phyloP scores from a whole-genome alignment of 92 coral and sea anemone species.

The Phenganax stokvisi region DNA sequence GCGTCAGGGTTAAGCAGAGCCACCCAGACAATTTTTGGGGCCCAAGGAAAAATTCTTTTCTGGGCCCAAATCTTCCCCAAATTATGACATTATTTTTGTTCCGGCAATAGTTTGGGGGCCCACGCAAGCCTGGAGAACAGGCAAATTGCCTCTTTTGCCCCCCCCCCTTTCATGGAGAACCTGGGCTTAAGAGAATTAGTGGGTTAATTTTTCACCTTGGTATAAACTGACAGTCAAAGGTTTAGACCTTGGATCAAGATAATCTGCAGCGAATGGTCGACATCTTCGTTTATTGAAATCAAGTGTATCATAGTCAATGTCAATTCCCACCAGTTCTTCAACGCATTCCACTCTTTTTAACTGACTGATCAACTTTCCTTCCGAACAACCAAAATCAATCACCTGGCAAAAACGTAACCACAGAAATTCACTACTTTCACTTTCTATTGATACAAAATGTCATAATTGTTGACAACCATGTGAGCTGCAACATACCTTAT shows the following conservation, averaged over 20 bases:
- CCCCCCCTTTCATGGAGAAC: too few relatives aligned
- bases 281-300: conserved; percentile 59
- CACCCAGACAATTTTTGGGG: too few relatives aligned
- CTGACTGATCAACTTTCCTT: conserved; percentile 65
- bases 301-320: conserved; percentile 64
- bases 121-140: too few relatives aligned
- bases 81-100: too few relatives aligned
- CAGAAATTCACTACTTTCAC: background rate
- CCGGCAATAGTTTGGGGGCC: too few relatives aligned
- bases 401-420: conserved; percentile 49
- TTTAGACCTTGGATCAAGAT: conserved; percentile 62
- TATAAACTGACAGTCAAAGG: conserved; percentile 80
- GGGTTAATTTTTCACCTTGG: conserved; percentile 53
- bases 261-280: conserved; percentile 67
- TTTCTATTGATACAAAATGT: background rate
- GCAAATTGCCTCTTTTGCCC: too few relatives aligned
- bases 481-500: conserved; percentile 52
- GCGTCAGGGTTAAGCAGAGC: too few relatives aligned
- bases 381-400: conserved; percentile 96
- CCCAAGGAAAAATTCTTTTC: too few relatives aligned
- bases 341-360: conserved; percentile 61
- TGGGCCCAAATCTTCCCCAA: too few relatives aligned
- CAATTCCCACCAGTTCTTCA: conserved; percentile 87
- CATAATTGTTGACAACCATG: background rate
- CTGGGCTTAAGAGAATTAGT: too few relatives aligned